A percentile compares a stretch with the other conserved stretches of the same genome.
Conservation (phyloP, 1,140 invertebrate species). For the Zaprionus inermis region DNA sequence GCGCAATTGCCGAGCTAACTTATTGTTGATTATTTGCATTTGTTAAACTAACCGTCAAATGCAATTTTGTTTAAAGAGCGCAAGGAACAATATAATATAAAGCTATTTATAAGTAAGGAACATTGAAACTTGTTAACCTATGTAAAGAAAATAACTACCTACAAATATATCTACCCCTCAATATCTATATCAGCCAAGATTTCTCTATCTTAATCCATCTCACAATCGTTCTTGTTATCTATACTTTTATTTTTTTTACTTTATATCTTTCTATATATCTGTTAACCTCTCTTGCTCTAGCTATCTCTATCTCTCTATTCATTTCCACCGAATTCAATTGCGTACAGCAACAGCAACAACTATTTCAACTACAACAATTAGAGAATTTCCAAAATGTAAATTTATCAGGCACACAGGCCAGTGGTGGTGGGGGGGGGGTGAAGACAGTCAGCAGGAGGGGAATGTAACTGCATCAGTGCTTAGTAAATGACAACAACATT, state of each 20-base stretch:
- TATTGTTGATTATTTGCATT: neutral
- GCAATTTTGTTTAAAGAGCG: neutral
- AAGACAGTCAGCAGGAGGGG: neutral
- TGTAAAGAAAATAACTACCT: too few species aligned
- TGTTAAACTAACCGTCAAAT: neutral
- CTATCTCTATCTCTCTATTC: neutral
- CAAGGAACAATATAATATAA: too few species aligned
- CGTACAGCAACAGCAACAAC: constrained; percentile 21
- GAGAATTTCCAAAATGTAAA: constrained; percentile 24
- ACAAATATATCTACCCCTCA: too few species aligned
- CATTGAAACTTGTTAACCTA: too few species aligned
- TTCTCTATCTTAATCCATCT: too few species aligned
- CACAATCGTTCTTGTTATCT: too few species aligned
- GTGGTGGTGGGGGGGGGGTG: neutral
- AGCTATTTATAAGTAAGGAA: too few species aligned
- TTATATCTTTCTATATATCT: too few species aligned
- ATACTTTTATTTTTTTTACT: too few species aligned
- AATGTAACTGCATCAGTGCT: constrained; percentile 30
- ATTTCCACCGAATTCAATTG: constrained; percentile 23
- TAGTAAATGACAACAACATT: constrained; percentile 44
- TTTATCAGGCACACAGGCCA: neutral
- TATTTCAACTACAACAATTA: constrained; percentile 22
- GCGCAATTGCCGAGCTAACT: neutral
- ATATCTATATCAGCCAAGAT: too few species aligned
- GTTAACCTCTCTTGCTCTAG: too few species aligned